These are phyloP conservation scores for Asteroscopus sphinx DNA, from an alignment of 2,888 invertebrate genomes.

Conservation along the genomic window DNA sequence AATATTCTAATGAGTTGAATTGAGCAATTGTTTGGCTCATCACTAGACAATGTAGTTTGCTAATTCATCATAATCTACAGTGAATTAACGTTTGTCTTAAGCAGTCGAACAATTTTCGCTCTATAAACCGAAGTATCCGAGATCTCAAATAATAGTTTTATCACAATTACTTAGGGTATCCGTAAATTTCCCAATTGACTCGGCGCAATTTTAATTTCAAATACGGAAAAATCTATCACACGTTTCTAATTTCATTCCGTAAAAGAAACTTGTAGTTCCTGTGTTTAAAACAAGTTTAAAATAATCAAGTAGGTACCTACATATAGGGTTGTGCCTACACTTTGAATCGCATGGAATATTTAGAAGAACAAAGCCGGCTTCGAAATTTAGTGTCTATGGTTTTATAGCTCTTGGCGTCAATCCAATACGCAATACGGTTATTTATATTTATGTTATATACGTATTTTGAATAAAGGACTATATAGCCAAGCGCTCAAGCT, in stretches of 20 bases:
- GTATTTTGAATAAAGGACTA: slow-evolving; percentile 46
- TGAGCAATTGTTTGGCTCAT: too few relatives aligned
- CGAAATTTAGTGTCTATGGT: slow-evolving; percentile 43
- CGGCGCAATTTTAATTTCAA: slow-evolving; percentile 22
- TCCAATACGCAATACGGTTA: slow-evolving; percentile 54
- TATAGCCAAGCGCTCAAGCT: slow-evolving; percentile 6
- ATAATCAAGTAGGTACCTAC: slow-evolving; percentile 20
- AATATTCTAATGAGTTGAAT: too few relatives aligned
- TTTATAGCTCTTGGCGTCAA: slow-evolving; percentile 49
- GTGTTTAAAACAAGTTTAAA: too few relatives aligned
- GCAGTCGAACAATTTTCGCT: too few relatives aligned
- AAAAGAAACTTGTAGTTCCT: slow-evolving; percentile 14
- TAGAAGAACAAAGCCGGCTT: slow-evolving; percentile 52
- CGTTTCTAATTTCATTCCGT: slow-evolving; percentile 36
- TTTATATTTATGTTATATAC: slow-evolving; percentile 46
- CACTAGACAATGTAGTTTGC: too few relatives aligned
- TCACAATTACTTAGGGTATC: slow-evolving; percentile 3
- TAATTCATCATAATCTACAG: too few relatives aligned
- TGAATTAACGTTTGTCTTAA: too few relatives aligned
- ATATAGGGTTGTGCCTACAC: slow-evolving; percentile 1
- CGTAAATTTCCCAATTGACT: slow-evolving; percentile 36
- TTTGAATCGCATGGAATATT: slow-evolving; percentile 53
- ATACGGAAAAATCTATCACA: slow-evolving; percentile 18
- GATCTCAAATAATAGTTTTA: slow-evolving; percentile 2
- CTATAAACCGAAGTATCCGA: too few relatives aligned